Evolutionary conservation across 2,113 vertebrate species (phyloP).

Genomic region (Deroptyus accipitrinus): DNA sequence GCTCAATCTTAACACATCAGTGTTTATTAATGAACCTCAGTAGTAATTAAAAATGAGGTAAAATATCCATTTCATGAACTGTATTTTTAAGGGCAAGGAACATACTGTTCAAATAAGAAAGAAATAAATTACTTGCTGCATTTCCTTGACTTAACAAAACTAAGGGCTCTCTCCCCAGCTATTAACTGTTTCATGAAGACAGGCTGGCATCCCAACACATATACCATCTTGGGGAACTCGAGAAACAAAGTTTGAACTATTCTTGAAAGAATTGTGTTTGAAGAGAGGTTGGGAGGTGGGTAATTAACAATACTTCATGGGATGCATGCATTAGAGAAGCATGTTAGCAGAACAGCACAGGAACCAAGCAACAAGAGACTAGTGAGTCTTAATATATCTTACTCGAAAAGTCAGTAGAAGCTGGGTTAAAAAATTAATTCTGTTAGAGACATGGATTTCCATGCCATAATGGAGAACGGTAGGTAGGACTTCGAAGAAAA

Average conservation of each 20-base stretch:
- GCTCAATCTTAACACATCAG: not conserved
- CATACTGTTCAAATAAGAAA: not conserved
- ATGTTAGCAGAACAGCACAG: not conserved
- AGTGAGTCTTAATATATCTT: not conserved
- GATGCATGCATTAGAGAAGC: not conserved
- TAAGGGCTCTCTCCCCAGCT: not conserved
- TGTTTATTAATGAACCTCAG: not conserved
- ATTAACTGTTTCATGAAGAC: not conserved
- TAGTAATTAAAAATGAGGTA: not conserved
- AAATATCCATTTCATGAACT: not conserved
- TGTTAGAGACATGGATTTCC: not conserved
- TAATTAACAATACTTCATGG: not conserved
- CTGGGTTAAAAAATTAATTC: not conserved
- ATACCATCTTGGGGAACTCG: not conserved
- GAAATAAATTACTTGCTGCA: not conserved
- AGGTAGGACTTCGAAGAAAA: not conserved
- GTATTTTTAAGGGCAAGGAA: not conserved
- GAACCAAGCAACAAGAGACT: not conserved
- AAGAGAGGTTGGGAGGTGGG: not conserved
- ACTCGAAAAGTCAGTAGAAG: not conserved
- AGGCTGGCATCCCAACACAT: not conserved
- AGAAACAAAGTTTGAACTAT: not conserved
- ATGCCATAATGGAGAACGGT: not conserved
- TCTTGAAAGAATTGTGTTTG: not conserved
- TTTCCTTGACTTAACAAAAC: not conserved